A percentile compares a stretch with the other conserved stretches of the same genome.
These are phyloP conservation scores for Pungitius pungitius DNA, from an alignment of 2,113 vertebrate species.

Conservation along the genomic window DNA sequence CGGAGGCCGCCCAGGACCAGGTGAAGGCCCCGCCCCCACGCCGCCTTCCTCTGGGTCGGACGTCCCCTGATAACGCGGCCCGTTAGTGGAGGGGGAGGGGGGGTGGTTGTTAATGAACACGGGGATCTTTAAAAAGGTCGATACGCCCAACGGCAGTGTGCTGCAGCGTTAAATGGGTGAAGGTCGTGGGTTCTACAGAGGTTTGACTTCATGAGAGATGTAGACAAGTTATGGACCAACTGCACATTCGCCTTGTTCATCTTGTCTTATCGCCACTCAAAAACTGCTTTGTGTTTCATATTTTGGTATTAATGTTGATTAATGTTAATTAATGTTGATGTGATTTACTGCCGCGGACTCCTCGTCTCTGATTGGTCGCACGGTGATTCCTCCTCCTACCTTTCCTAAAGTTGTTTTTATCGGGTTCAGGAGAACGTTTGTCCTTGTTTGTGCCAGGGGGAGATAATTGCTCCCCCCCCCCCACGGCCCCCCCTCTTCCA, in stretches of 20 bases:
- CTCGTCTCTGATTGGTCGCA: not conserved
- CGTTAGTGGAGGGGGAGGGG: conserved; percentile 29
- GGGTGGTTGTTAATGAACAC: conserved; percentile 38
- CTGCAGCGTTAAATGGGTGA: conserved; percentile 1
- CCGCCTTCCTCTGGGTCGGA: not conserved
- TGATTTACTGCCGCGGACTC: no score
- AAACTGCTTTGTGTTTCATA: no score
- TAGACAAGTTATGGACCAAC: no score
- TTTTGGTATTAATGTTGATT: no score
- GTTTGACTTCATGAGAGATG: no score
- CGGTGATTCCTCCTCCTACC: not conserved
- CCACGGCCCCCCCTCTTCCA: not conserved
- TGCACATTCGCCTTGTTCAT: no score
- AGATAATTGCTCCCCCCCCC: conserved; percentile 48
- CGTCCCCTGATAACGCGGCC: not conserved
- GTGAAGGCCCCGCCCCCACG: conserved; percentile 34
- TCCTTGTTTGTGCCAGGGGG: not conserved
- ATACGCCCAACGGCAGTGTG: not conserved
- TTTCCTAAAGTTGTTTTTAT: not conserved
- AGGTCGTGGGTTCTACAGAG: no score
- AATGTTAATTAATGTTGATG: no score
- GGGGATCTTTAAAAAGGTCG: conserved; percentile 43
- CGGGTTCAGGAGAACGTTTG: not conserved
- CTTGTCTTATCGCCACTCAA: no score
- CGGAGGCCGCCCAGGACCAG: conserved; percentile 72